phyloP scores from a whole-genome alignment of 2,113 vertebrate species.

The Pituophis catenifer region DNA sequence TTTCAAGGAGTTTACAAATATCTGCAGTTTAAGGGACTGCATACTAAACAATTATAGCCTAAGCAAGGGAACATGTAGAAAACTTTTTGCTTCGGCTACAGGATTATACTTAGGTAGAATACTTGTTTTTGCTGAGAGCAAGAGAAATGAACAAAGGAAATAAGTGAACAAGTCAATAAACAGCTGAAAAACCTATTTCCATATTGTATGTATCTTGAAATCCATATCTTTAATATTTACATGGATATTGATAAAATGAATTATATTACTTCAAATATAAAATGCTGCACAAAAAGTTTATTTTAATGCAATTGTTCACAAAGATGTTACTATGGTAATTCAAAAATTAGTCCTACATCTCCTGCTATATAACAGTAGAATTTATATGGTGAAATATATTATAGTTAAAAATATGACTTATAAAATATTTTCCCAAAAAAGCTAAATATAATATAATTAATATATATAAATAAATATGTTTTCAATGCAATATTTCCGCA shows the following conservation, averaged over 20 bases:
- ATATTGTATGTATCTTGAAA: constrained; percentile 12
- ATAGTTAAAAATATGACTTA: background rate
- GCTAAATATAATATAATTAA: background rate
- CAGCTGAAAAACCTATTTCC: background rate
- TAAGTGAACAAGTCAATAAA: background rate
- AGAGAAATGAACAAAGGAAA: background rate
- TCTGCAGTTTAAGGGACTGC: constrained; percentile 35
- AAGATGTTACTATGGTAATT: constrained; percentile 26
- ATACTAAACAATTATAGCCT: constrained; percentile 51
- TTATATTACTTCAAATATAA: constrained; percentile 51
- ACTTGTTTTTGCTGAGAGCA: background rate
- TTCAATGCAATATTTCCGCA: background rate
- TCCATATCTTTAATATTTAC: constrained; percentile 32
- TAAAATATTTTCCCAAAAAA: constrained; percentile 6
- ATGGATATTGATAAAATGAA: constrained; percentile 38
- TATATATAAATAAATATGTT: background rate
- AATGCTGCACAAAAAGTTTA: constrained; percentile 30
- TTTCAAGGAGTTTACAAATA: constrained; percentile 56
- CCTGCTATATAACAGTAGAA: constrained; percentile 9
- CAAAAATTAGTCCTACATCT: constrained; percentile 30
- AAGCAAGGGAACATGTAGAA: constrained; percentile 52
- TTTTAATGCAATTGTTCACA: constrained; percentile 34
- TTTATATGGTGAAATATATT: constrained; percentile 19
- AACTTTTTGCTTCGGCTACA: constrained; percentile 59
- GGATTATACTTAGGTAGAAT: constrained; percentile 38